Evolutionary conservation across 2,113 vertebrate genomes (phyloP).

Genomic region (Mesoclemmys tuberculata): DNA sequence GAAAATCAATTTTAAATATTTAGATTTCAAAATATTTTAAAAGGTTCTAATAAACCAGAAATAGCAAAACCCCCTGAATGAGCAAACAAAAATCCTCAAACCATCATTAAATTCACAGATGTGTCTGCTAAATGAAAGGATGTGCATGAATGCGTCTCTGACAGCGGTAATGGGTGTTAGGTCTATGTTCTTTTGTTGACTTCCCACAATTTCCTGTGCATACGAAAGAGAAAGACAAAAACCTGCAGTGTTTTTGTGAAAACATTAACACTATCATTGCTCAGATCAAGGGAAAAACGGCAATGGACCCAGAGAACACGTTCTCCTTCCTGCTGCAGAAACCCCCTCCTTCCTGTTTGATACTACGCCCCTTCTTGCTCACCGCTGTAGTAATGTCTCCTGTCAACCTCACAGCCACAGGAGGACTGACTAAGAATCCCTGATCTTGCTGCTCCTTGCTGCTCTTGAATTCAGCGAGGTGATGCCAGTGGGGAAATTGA

Average conservation of each 20-base stretch:
- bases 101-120: not conserved
- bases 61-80: not conserved
- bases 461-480: not conserved
- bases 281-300: not conserved
- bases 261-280: not conserved
- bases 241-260: not conserved
- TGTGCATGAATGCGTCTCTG: not conserved
- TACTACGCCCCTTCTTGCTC: not conserved
- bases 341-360: not conserved
- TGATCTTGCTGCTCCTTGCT: not conserved
- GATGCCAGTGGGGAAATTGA: not conserved
- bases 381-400: not conserved
- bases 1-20: not conserved
- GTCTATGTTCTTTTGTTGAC: not conserved
- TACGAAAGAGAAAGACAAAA: slow-evolving; percentile 14
- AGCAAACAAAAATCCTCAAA: not conserved
- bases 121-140: not conserved
- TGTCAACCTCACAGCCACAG: not conserved
- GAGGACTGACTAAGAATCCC: not conserved
- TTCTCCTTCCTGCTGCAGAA: not conserved
- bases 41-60: not conserved
- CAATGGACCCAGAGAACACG: not conserved
- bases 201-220: slow-evolving; percentile 43
- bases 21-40: not conserved
- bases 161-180: not conserved